Base-by-base conservation (phyloP, 2,797 vertebrate species). In the Macropus fuliginosus region DNA sequence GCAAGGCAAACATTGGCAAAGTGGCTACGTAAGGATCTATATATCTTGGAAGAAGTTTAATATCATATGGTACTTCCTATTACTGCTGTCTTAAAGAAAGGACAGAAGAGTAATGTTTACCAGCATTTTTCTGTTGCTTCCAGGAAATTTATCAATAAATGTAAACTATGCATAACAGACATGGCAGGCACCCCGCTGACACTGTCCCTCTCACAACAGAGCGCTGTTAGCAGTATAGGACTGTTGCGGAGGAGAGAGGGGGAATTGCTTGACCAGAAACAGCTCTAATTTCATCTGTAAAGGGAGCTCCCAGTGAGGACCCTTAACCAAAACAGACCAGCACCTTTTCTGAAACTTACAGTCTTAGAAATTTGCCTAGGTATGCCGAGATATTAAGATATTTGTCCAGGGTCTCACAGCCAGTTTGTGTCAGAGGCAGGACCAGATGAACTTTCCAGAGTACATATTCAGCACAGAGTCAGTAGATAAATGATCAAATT, bases 1-100 rank as follows among this genome's bases (percentile, higher is more conserved):
- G 87, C n/a, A 92, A 95, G 94, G 90, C 5, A 21, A 93, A 55
- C 11, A 56, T 94, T 93, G n/a, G 92, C 57, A 29, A 1, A 40
- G 62, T 52, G 21, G 59, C 24, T 95, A 54, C 9, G 0, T 91
- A 91, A 54, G 16, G 52, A 90, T 34, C 52, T 54, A 55, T 52
- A 34, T 55, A 54, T 91, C 12, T 91, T 29, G 29, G 90, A 55
- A 55, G 28, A 91, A 55, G 90, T 91, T 91, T 91, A 55, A 91
- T 34, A 34, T 34, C 29, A 91, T 34, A 18, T 91, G 52, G 3
- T n/a, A 13, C 34, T 55, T 91, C 90, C 29, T 12, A 16, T 55
- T 91, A 16, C 29, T 91, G 29, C 10, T 91, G 16, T 31, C 52
- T 91, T 91, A n/a, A 55, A 91, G 50, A 91, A 55, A 46, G 10